Evolutionary conservation across 1,140 invertebrate genomes (phyloP).

Genomic region (Cherax quadricarinatus): DNA sequence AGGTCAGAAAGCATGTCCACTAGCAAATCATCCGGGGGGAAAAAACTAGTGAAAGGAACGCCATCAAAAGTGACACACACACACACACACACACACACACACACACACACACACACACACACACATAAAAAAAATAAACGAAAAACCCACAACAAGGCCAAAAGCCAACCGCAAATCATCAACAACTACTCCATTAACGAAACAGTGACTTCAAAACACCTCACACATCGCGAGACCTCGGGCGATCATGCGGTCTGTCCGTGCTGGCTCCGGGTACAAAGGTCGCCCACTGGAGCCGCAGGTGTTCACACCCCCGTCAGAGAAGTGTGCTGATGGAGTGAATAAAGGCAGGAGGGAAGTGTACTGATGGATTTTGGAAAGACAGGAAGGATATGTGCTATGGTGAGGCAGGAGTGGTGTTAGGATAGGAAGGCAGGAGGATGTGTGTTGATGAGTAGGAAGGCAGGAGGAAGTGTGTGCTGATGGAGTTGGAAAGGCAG

Average conservation of each 20-base stretch:
- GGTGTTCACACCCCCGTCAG: not conserved
- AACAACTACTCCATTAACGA: not conserved
- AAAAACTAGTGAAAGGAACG: too few species aligned
- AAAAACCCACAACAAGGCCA: not conserved
- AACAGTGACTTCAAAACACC: not conserved
- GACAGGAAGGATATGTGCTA: not conserved
- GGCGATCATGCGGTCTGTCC: not conserved
- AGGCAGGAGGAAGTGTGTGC: not conserved
- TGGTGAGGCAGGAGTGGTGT: not conserved
- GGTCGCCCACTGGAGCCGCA: not conserved
- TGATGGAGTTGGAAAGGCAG: not conserved
- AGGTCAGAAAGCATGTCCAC: not conserved
- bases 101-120: too few species aligned
- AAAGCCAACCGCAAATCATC: not conserved
- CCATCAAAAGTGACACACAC: too few species aligned
- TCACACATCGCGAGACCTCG: not conserved
- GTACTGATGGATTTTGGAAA: too few species aligned
- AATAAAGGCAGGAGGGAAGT: too few species aligned
- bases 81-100: too few species aligned
- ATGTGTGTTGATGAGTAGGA: not conserved
- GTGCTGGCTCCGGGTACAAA: not conserved
- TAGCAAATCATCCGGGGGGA: too few species aligned
- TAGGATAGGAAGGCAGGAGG: too few species aligned
- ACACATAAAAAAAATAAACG: not conserved
- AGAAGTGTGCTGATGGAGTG: too few species aligned